A percentile compares a stretch with the other conserved stretches of the same genome.
Conservation (phyloP, 2,888 invertebrate genomes). For the Stictocephala bisonia region DNA sequence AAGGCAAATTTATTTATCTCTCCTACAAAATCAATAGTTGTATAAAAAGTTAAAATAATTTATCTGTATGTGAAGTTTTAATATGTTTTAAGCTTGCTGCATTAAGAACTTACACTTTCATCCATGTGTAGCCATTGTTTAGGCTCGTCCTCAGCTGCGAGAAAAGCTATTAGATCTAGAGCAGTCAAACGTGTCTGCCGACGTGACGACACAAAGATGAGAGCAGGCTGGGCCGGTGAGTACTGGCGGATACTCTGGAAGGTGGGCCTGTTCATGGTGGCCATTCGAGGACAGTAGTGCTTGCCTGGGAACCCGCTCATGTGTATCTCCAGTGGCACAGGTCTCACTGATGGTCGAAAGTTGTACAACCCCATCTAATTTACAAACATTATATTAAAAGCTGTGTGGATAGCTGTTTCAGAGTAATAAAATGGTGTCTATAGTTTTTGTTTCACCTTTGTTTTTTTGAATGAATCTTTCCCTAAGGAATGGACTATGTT, state of each 20-base stretch:
- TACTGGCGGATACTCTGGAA: conserved; percentile 95
- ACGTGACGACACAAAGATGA: conserved; percentile 93
- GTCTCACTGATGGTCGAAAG: conserved; percentile 97
- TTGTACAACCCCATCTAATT: conserved; percentile 93
- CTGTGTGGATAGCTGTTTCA: not conserved
- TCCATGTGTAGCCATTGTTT: conserved; percentile 94
- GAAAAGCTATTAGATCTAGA: conserved; percentile 89
- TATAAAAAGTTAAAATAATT: not conserved
- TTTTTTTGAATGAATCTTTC: too few relatives aligned
- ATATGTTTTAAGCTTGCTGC: too few relatives aligned
- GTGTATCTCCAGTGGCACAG: conserved; percentile 93
- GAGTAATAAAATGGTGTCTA: too few relatives aligned
- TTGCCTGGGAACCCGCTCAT: conserved; percentile 97
- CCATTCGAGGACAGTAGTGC: conserved; percentile 99
- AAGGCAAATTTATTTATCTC: not conserved
- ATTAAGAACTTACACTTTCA: conserved; percentile 65
- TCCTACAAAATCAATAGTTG: not conserved
- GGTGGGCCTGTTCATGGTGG: conserved; percentile 98
- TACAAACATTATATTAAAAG: too few relatives aligned
- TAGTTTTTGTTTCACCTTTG: too few relatives aligned
- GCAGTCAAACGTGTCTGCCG: conserved; percentile 97
- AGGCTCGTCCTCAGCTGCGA: conserved; percentile 91
- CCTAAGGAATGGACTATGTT: too few relatives aligned
- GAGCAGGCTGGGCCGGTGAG: conserved; percentile 89
- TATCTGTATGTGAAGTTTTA: too few relatives aligned